Evolutionary conservation across 1,140 invertebrate genomes (phyloP).

Genomic region (Drosophila gunungcola): DNA sequence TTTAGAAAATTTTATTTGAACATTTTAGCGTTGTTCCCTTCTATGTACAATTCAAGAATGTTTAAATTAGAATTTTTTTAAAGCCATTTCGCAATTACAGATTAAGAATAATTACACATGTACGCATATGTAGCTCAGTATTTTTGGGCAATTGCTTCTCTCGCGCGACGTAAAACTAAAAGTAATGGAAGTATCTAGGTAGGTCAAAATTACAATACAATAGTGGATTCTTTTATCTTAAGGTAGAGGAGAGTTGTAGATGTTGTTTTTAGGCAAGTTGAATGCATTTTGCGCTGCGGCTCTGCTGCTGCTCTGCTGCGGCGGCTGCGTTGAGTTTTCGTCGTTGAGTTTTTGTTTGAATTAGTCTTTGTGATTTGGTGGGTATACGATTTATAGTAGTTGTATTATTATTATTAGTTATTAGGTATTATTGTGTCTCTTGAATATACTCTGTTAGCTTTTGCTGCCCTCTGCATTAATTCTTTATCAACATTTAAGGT

Average conservation of each 20-base stretch:
- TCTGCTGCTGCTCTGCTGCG: conserved; percentile 43
- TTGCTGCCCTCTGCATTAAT: conserved; percentile 26
- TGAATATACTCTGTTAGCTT: conserved; percentile 33
- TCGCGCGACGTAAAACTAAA: conserved; percentile 63
- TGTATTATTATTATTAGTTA: conserved; percentile 37
- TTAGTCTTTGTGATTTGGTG: conserved; percentile 81
- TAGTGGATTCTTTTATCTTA: conserved; percentile 54
- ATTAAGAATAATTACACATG: conserved; percentile 52
- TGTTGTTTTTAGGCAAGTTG: conserved; percentile 65
- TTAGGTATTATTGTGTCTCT: conserved; percentile 49
- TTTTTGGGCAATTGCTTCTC: conserved; percentile 43
- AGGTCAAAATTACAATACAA: conserved; percentile 55
- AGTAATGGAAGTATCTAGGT: conserved; percentile 73
- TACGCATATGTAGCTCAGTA: conserved; percentile 45
- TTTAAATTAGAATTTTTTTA: conserved; percentile 73
- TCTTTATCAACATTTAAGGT: conserved; percentile 67
- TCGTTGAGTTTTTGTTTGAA: conserved; percentile 75
- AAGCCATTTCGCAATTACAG: conserved; percentile 64
- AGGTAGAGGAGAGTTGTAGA: conserved; percentile 55
- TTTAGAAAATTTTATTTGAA: conserved; percentile 52
- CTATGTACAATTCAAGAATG: conserved; percentile 78
- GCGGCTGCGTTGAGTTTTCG: conserved; percentile 66
- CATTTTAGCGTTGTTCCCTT: conserved; percentile 56
- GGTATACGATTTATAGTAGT: conserved; percentile 72
- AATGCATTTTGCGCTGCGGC: conserved; percentile 73